Evolutionary conservation across 1,140 invertebrate species (phyloP), one percentile per base, ranked within the genome.

Genomic region (Protaetia brevitarsis): DNA sequence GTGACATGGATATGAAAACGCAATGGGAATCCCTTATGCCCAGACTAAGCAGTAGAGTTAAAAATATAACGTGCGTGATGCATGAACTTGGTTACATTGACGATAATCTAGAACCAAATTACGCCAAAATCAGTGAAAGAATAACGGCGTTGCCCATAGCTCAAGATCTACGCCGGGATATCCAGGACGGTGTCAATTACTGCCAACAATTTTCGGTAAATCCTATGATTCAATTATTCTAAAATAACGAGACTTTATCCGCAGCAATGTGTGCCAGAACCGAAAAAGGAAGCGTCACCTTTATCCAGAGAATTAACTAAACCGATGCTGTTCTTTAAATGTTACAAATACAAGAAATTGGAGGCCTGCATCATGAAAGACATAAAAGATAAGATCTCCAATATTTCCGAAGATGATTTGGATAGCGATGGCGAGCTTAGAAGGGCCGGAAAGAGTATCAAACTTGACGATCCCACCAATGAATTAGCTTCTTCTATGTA

Each of bases 321-420:
- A 30, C 85, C 86, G 0, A 87, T 87, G 83, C 86, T 87, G 76
- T 88, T 88, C 81, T 88, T 88, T 79, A 81, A 85, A 64, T 88
- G 86, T 72, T 88, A 88, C 71, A 87, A 88, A 82, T 85, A 88
- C 73, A 88, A 88, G 76, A 88, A 88, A 74, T 69, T 88, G 11
- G 86, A 88, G 75, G 85, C 86, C 0, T 88, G 86, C 70, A 84
- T 87, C 37, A 87, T 88, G 85, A 87, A 87, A 71, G 86, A 88
- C 69, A 84, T 88, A 26, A 77, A 85, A 13, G 85, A 88, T 66
- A 80, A 85, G 45, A 87, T 85, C 70, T 45, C 72, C 1, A 73
- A 67, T 1, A 80, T 82, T 0, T 74, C 77, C 10, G 82, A 84
- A 36, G 84, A 86, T 11, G 83, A 85, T 26, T 71, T 83, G 29